Base-by-base conservation (phyloP, 2,888 invertebrate species). In the Anarsia innoxiella region DNA sequence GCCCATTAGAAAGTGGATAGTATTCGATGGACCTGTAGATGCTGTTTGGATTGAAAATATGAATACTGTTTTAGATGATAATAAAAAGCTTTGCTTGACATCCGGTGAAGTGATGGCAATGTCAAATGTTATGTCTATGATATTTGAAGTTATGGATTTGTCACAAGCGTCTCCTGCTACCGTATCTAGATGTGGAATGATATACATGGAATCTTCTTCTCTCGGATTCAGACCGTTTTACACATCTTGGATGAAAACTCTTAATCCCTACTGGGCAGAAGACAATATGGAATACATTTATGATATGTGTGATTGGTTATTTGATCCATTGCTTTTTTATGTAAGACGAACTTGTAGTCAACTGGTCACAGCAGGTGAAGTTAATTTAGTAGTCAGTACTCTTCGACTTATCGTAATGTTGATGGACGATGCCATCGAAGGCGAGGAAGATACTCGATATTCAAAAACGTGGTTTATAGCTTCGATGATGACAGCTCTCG, bases 1-100 rank as follows among this genome's bases (percentile, higher is more conserved):
- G 0, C 87, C 90, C 0, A 90, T 93, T 50, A 87, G 91, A 42
- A 96, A 96, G 75, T 97, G 96, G 96, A 89, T 97, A 28, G 91
- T 97, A 36, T 96, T 97, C 68, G 95, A 95, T 68, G 95, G 95
- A 0, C 95, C 95, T 0, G 93, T 95, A 2, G 95, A 95, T 70
- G 93, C 94, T 2, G 91, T 93, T 2, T 95, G 95, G 95, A 93
- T 95, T 50, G 95, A 95, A 82, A 95, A 94, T 67, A 91, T 95
- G 89, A 95, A 95, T 63, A 94, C 94, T 1, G 94, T 93, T 2
- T 76, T 95, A 47, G 95, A 95, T 68, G 94, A 94, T 54, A 95
- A 94, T 66, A 94, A 93, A 73, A 95, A 94, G 63, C 85, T 95
- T 12, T 95, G 95, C 62, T 77, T 95, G 23, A 93, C 93, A 67